phyloP scores from a whole-genome alignment of 2,113 vertebrate genomes.

The Capra hircus region DNA sequence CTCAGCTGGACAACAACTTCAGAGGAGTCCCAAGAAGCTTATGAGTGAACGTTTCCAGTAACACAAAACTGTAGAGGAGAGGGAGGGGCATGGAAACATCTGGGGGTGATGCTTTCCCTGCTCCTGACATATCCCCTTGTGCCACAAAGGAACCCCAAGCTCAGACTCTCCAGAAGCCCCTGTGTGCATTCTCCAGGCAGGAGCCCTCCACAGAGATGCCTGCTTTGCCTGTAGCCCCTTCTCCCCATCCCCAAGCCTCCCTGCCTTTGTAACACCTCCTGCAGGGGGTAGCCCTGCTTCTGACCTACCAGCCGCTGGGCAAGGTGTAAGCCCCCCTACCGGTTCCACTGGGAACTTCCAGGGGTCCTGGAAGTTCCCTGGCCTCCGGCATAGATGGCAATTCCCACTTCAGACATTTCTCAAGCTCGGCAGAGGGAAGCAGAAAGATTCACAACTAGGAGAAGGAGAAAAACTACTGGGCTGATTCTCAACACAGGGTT shows the following conservation, averaged over 20 bases:
- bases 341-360: too few relatives aligned
- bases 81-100: too few relatives aligned
- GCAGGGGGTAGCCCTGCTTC: background rate
- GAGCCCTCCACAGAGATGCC: background rate
- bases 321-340: background rate
- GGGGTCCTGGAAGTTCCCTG: background rate
- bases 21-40: background rate
- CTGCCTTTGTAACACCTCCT: background rate
- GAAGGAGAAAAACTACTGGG: background rate
- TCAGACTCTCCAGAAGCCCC: background rate
- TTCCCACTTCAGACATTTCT: background rate
- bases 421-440: background rate
- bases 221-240: background rate
- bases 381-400: background rate
- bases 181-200: background rate
- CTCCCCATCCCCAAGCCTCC: background rate
- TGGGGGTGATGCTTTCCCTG: fast-evolving
- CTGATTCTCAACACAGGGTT: background rate
- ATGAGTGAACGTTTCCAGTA: background rate
- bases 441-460: background rate
- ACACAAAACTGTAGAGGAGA: background rate
- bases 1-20: background rate
- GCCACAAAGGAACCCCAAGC: background rate
- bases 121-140: background rate
- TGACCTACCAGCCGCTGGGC: background rate